phyloP scores from a whole-genome alignment of 2,888 invertebrate species.

The Neocrepidodera transversa region DNA sequence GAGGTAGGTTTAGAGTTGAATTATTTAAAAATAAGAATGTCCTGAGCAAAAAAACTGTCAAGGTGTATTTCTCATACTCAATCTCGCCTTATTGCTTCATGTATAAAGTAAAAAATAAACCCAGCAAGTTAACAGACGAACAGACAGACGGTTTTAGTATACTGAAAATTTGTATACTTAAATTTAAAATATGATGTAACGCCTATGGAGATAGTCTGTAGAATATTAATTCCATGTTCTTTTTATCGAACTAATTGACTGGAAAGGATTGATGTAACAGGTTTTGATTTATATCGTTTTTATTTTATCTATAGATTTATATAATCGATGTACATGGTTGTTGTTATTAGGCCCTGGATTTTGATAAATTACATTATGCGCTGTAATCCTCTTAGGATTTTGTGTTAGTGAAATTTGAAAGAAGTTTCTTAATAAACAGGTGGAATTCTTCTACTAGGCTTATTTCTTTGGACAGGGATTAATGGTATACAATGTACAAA shows the following conservation, averaged over 20 bases:
- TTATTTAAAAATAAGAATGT: too few relatives aligned
- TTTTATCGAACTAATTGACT: conserved; percentile 31
- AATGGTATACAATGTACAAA: too few relatives aligned
- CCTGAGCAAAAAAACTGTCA: too few relatives aligned
- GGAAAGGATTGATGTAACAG: conserved; percentile 31
- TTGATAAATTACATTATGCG: conserved; percentile 4
- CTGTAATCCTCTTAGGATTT: not conserved
- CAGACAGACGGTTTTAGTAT: too few relatives aligned
- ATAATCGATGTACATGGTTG: conserved; percentile 11
- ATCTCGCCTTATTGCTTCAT: too few relatives aligned
- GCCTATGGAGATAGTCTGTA: conserved; percentile 9
- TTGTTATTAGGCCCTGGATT: conserved; percentile 14
- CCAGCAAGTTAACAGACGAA: too few relatives aligned
- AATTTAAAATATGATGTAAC: not conserved
- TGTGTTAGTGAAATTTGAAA: not conserved
- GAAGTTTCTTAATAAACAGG: not conserved
- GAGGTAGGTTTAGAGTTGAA: too few relatives aligned
- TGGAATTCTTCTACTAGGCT: too few relatives aligned
- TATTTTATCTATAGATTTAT: conserved; percentile 22
- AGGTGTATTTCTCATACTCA: too few relatives aligned
- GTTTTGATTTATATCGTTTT: conserved; percentile 26
- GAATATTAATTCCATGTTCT: conserved; percentile 29
- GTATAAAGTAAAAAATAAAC: too few relatives aligned
- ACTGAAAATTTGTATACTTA: too few relatives aligned
- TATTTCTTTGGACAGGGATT: too few relatives aligned